Conservation (phyloP, 1,140 invertebrate genomes). For the Chrysoperla carnea region DNA sequence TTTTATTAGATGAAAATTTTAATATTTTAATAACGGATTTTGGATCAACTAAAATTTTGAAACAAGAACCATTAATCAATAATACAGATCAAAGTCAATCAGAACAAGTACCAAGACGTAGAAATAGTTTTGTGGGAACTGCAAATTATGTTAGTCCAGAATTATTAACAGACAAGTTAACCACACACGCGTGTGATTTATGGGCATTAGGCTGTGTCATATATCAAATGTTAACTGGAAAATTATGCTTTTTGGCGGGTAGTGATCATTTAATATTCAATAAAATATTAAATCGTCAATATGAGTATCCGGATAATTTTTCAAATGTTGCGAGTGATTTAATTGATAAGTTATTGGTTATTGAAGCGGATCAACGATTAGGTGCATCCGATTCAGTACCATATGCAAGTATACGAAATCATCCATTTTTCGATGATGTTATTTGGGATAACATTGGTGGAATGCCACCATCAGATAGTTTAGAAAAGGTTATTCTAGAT, state of each 20-base stretch:
- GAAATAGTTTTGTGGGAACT: slow-evolving; percentile 94
- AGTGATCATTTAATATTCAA: slow-evolving; percentile 96
- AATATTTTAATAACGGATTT: slow-evolving; percentile 96
- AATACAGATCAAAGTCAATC: slow-evolving; percentile 17
- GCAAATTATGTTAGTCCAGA: slow-evolving; percentile 98
- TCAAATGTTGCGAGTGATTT: slow-evolving; percentile 67
- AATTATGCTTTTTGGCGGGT: slow-evolving; percentile 79
- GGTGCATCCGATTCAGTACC: slow-evolving; percentile 62
- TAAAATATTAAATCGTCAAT: slow-evolving; percentile 83
- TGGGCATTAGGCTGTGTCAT: slow-evolving; percentile 97
- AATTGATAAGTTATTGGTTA: slow-evolving; percentile 68
- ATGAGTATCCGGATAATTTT: slow-evolving; percentile 86
- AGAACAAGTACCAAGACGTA: slow-evolving; percentile 28
- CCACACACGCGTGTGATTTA: slow-evolving; percentile 74
- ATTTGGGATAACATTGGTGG: slow-evolving; percentile 70
- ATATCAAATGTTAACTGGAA: slow-evolving; percentile 90
- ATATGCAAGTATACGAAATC: slow-evolving; percentile 67
- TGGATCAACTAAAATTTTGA: slow-evolving; percentile 82
- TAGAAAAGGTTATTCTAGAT: slow-evolving; percentile 16
- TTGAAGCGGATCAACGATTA: slow-evolving; percentile 61
- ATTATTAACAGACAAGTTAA: slow-evolving; percentile 64
- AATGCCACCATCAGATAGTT: slow-evolving; percentile 50
- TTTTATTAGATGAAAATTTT: slow-evolving; percentile 81
- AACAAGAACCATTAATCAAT: slow-evolving; percentile 18
- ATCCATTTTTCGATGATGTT: slow-evolving; percentile 71